Evolutionary conservation across 2,888 invertebrate species (phyloP).

Genomic region (Cacoxenus indagator): DNA sequence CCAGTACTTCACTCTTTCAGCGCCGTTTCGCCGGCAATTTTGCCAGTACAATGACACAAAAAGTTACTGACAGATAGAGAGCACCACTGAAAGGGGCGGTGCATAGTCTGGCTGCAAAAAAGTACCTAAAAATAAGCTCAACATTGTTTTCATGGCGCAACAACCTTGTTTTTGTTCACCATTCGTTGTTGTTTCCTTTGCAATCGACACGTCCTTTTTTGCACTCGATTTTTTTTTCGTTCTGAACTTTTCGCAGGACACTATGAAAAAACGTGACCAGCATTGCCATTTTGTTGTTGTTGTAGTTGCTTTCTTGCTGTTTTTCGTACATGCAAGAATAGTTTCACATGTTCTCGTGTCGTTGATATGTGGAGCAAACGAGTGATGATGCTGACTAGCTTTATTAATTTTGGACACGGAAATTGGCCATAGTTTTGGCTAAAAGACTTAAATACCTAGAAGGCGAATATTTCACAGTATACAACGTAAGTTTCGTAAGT

Average conservation of each 20-base stretch:
- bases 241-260: neutral
- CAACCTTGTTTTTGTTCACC: slow-evolving; percentile 26
- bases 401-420: neutral
- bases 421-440: too few species aligned
- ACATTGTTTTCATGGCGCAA: too few species aligned
- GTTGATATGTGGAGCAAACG: neutral
- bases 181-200: slow-evolving; percentile 26
- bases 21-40: neutral
- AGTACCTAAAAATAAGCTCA: neutral
- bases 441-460: neutral
- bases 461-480: too few species aligned
- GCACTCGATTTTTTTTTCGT: slow-evolving; percentile 31
- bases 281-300: neutral
- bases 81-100: neutral
- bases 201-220: slow-evolving; percentile 32
- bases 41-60: neutral
- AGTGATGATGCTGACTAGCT: neutral
- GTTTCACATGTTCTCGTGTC: neutral
- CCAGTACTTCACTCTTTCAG: neutral
- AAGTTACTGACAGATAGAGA: neutral
- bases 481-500: too few species aligned
- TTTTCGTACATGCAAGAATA: neutral
- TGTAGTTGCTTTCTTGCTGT: neutral
- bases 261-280: neutral
- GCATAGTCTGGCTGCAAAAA: neutral